phyloP scores from a whole-genome alignment of 2,113 vertebrate genomes.

The Hepsetus odoe region DNA sequence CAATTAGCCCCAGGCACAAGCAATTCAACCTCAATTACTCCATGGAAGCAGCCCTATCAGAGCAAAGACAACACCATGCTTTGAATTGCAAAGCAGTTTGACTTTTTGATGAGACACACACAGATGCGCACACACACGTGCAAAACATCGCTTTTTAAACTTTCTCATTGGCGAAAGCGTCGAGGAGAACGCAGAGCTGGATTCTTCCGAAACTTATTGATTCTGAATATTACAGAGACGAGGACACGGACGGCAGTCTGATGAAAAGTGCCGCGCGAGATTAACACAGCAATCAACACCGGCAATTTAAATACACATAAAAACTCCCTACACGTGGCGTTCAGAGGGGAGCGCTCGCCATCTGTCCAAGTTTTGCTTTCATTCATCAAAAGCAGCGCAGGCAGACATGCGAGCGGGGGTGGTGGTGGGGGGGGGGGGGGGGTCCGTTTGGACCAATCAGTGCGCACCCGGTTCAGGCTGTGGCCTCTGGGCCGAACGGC shows the following conservation, averaged over 20 bases:
- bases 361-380: constrained; percentile 20
- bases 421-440: too few species aligned
- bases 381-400: constrained; percentile 41
- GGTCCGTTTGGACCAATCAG: constrained; percentile 56
- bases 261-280: constrained; percentile 16
- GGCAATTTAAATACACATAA: constrained; percentile 29
- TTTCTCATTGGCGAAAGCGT: background rate
- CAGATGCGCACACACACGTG: background rate
- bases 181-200: background rate
- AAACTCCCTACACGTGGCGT: background rate
- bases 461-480: constrained; percentile 68
- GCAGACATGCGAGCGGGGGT: too few species aligned
- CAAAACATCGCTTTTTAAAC: background rate
- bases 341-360: background rate
- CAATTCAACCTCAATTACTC: constrained; percentile 82
- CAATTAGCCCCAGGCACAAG: constrained; percentile 77
- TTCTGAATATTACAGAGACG: background rate
- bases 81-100: constrained; percentile 52
- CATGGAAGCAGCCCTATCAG: constrained; percentile 62
- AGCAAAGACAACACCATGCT: constrained; percentile 71
- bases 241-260: background rate
- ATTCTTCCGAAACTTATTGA: constrained; percentile 1
- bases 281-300: constrained; percentile 23
- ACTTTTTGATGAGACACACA: constrained; percentile 38
- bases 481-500: constrained; percentile 64